Evolutionary conservation across 2,113 vertebrate species (phyloP), one percentile per base, ranked within the genome.

Genomic region (Saimiri boliviensis): DNA sequence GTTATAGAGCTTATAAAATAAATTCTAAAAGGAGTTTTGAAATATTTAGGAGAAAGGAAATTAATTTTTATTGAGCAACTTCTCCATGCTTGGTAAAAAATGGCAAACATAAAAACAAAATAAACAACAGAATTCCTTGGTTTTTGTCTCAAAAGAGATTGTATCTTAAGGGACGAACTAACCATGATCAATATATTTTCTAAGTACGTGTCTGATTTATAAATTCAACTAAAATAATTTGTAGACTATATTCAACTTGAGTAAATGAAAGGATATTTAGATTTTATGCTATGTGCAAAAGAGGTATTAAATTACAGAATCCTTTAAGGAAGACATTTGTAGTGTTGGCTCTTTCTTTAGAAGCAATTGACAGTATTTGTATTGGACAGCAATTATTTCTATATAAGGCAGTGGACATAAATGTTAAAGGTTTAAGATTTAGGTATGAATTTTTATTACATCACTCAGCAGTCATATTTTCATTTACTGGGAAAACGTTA

Each of bases 31-130:
- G 49, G 6, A 68, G 1, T 21, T 91, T 93, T 94, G 76, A 95
- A 37, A 86, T 83, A 58, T 54, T 88, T 89, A 94, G 16, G 27
- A 71, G 37, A 93, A 80, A 79, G 49, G 6, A 81, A 76, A 80
- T 94, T 96, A 89, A 52, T 83, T 96, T 97, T 96, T 94, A 96
- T 81, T 70, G 92, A 93, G 30, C 19, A 86, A 91, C 32, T 94
- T 47, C 7, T 91, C 8, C 1, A n/a, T 58, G 45, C 32, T 68
- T 95, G 16, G 4, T 81, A 63, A 58, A 60, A 86, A 92, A 84
- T 45, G 45, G 40, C 49, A 91, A 87, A 47, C 2, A 45, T 7
- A 45, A 35, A 92, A 87, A 79, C 12, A 35, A 93, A 95, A 35
- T 27, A 40, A 83, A 30, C 27, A 42, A 21, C 8, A 52, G 71